These are phyloP conservation scores for Chaetorhynchus papuensis DNA, from an alignment of 2,113 vertebrate species.

Conservation along the genomic window DNA sequence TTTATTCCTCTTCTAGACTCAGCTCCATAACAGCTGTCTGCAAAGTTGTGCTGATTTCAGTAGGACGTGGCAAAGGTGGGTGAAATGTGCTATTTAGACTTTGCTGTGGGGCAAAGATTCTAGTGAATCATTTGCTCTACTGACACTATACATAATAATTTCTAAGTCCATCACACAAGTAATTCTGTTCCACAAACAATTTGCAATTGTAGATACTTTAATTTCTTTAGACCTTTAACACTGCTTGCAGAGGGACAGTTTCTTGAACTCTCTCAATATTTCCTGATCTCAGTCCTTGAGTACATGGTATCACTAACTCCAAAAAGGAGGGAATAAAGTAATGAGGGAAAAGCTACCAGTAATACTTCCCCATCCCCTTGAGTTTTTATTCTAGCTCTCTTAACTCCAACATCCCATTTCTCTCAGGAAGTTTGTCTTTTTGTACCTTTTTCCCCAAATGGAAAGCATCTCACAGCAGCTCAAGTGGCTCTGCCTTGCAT, in stretches of 20 bases:
- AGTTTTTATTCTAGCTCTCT: not conserved
- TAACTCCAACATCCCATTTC: not conserved
- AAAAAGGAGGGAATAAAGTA: not conserved
- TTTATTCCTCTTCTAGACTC: not conserved
- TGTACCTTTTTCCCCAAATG: not conserved
- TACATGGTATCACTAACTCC: not conserved
- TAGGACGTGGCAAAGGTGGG: not conserved
- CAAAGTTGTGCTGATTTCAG: not conserved
- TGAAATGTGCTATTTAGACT: rapidly evolving
- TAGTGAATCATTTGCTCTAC: not conserved
- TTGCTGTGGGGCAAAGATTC: not conserved
- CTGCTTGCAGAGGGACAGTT: not conserved
- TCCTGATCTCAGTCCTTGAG: not conserved
- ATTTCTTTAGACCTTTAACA: not conserved
- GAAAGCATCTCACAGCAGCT: not conserved
- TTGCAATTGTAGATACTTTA: not conserved
- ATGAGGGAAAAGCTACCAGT: not conserved
- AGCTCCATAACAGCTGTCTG: not conserved
- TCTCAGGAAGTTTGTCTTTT: not conserved
- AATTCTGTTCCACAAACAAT: not conserved
- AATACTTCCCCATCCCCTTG: not conserved
- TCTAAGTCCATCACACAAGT: not conserved
- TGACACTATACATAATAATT: not conserved
- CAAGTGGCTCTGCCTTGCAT: not conserved
- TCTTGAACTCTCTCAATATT: not conserved